Conservation (phyloP, 2,888 invertebrate genomes). For the Diarsia rubi region DNA sequence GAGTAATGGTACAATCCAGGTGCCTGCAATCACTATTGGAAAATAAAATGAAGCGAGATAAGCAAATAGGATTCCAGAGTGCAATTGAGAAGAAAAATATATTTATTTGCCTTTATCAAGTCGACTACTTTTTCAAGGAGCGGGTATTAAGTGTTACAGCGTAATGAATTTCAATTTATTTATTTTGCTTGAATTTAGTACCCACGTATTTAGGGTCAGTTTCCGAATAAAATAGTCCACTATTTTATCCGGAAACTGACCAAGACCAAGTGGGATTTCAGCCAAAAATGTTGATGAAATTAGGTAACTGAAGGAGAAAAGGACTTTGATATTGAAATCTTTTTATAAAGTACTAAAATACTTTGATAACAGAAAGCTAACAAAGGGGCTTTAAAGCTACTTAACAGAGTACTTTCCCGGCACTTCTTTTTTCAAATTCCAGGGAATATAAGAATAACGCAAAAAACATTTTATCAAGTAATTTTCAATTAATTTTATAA, state of each 20-base stretch:
- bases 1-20: constrained; percentile 84
- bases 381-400: constrained; percentile 23
- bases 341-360: constrained; percentile 1
- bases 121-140: constrained; percentile 17
- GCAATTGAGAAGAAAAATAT: constrained; percentile 62
- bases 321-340: constrained; percentile 15
- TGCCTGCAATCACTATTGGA: constrained; percentile 83
- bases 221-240: no score
- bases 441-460: constrained; percentile 5
- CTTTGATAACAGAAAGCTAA: constrained; percentile 13
- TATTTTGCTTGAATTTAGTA: constrained; percentile 6
- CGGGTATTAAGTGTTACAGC: not conserved
- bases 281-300: constrained; percentile 1
- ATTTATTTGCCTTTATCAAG: constrained; percentile 44
- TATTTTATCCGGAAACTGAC: not conserved
- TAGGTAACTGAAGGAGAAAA: constrained; percentile 10
- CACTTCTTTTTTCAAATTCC: constrained; percentile 9
- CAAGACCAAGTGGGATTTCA: not conserved
- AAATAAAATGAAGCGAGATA: constrained; percentile 81
- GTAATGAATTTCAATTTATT: constrained; percentile 8
- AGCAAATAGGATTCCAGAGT: constrained; percentile 70
- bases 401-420: not conserved
- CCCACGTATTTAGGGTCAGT: no score
- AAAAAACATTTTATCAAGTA: not conserved
- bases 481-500: not conserved